phyloP scores from a whole-genome alignment of 2,797 vertebrate species.

The Spondyliosoma cantharus region DNA sequence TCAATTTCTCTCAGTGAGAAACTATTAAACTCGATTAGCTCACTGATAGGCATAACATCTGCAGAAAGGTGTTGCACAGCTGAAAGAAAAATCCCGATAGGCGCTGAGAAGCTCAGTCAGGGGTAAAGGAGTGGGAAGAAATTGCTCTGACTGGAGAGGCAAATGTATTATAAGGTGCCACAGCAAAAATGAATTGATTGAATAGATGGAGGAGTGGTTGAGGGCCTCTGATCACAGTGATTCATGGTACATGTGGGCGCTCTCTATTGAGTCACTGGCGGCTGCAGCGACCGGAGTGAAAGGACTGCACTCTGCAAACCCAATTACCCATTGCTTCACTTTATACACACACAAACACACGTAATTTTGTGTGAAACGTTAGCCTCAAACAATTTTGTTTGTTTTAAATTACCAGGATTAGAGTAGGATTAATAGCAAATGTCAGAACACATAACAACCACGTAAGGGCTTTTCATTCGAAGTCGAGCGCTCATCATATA shows the following conservation, averaged over 20 bases:
- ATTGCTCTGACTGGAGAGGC: constrained; percentile 55
- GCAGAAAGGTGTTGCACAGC: constrained; percentile 27
- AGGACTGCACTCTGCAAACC: constrained; percentile 30
- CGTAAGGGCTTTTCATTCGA: constrained; percentile 4
- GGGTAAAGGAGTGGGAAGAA: constrained; percentile 66
- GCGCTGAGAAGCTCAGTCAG: constrained; percentile 48
- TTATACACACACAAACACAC: constrained; percentile 7
- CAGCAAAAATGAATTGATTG: constrained; percentile 68
- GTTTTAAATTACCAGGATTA: not conserved
- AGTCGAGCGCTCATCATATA: not conserved
- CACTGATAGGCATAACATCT: constrained; percentile 11
- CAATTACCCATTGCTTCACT: constrained; percentile 23
- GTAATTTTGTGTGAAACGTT: constrained; percentile 3
- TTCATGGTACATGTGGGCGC: constrained; percentile 71
- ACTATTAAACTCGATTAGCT: constrained; percentile 36
- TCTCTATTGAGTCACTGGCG: constrained; percentile 62
- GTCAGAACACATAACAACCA: constrained; percentile 8
- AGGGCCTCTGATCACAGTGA: constrained; percentile 69
- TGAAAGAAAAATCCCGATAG: constrained; percentile 35
- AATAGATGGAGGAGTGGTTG: constrained; percentile 66
- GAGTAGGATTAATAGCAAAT: constrained; percentile 3
- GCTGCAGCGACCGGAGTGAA: constrained; percentile 33
- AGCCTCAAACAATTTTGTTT: not conserved
- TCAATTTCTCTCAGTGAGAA: constrained; percentile 31
- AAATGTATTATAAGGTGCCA: constrained; percentile 64